Evolutionary conservation across 1,140 invertebrate species (phyloP).

Genomic region (Zophobas morio): DNA sequence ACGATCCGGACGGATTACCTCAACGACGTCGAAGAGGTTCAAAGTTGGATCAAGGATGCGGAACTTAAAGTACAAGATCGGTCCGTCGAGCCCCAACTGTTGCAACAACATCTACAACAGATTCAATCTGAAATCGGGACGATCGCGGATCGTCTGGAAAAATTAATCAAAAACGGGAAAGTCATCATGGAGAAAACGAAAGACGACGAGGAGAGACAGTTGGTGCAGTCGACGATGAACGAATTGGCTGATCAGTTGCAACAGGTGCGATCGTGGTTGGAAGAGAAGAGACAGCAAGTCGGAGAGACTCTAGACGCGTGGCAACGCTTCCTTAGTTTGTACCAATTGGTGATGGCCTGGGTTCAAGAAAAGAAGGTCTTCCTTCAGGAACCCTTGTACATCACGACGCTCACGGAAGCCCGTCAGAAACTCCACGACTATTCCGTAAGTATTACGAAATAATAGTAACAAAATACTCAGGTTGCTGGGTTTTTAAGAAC

Average conservation of each 20-base stretch:
- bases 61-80: conserved; percentile 88
- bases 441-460: conserved; percentile 74
- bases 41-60: conserved; percentile 85
- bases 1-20: conserved; percentile 86
- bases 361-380: conserved; percentile 85
- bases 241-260: conserved; percentile 84
- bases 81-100: conserved; percentile 80
- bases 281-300: conserved; percentile 87
- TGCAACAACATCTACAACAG: conserved; percentile 83
- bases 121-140: conserved; percentile 82
- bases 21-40: conserved; percentile 84
- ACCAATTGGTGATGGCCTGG: conserved; percentile 87
- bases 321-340: conserved; percentile 87
- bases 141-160: conserved; percentile 84
- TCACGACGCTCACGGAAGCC: conserved; percentile 84
- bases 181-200: conserved; percentile 84
- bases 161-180: conserved; percentile 82
- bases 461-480: neutral
- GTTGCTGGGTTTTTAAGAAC: conserved; percentile 72
- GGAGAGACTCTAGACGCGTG: conserved; percentile 91
- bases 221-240: conserved; percentile 82
- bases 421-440: conserved; percentile 90
- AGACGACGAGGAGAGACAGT: conserved; percentile 82
- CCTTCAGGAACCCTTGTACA: conserved; percentile 81
- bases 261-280: conserved; percentile 82